Percentiles rank a stretch among this genome's conserved stretches.
Evolutionary conservation across 2,113 vertebrate genomes (phyloP).

Genomic region (Stictonetta naevosa): DNA sequence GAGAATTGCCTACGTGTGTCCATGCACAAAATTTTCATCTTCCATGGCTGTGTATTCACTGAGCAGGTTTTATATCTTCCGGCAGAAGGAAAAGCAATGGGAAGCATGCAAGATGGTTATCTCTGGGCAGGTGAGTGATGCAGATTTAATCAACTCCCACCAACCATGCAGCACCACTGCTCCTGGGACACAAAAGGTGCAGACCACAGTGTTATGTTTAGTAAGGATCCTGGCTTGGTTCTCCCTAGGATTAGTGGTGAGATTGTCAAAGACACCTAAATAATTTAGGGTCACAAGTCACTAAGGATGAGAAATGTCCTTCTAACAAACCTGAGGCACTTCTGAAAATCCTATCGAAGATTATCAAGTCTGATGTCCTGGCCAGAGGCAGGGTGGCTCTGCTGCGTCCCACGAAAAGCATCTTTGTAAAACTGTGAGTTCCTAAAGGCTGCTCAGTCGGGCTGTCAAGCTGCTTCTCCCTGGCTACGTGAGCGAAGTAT

Average conservation of each 20-base stretch:
- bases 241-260: neutral
- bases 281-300: neutral
- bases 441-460: neutral
- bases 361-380: neutral
- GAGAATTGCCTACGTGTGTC: neutral
- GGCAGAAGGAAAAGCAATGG: neutral
- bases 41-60: neutral
- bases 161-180: neutral
- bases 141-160: neutral
- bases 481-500: neutral
- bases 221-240: neutral
- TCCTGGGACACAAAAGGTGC: neutral
- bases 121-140: neutral
- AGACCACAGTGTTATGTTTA: neutral
- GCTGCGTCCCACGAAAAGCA: neutral
- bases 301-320: constrained; percentile 5
- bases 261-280: constrained; percentile 16
- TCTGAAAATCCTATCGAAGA: neutral
- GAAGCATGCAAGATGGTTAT: neutral
- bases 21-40: neutral
- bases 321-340: neutral
- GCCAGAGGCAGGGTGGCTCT: neutral
- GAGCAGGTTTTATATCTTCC: neutral
- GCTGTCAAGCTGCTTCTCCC: neutral
- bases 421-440: neutral